Base-by-base conservation (phyloP, 2,113 vertebrate species). In the Anser brachyrhynchus region DNA sequence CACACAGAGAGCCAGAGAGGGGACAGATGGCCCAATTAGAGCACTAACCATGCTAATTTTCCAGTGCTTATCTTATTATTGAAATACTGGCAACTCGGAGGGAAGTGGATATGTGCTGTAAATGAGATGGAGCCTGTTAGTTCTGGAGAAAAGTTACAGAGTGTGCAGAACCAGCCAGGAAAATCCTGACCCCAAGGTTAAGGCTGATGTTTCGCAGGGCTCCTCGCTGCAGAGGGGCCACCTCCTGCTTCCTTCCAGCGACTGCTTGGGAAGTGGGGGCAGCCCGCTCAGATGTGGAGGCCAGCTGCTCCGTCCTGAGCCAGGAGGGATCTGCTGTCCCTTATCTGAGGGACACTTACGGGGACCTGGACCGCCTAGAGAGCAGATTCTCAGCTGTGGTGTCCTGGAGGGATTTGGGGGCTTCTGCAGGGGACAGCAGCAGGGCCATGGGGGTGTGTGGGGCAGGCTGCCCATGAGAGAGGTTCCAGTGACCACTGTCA, bases 281-380 rank as follows among this genome's bases (percentile, higher is more conserved):
- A 89, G 21, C 33, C 54, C 55, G 19, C 29, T 14, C 16, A 10
- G 22, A 16, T 80, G 37, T 49, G 54, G 51, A 44, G 44, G 21
- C 20, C 21, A 66, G 31, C 0, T 0, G 39, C 55, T 79, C 23
- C 52, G 21, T 41, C 23, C 31, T 39, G 72, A 88, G 20, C 13
- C 31, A 71, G 37, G 6, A 58, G 28, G 13, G 64, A 29, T 51
- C 17, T 67, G 16, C 1, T 12, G 54, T 23, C 22, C 20, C 8
- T 85, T 59, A 10, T 79, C 70, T 72, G 35, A 65, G 69, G 7
- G 22, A 51, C 15, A 14, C 33, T 64, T 79, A 13, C 4, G 19
- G 52, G 10, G 46, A 84, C 18, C 22, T 52, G n/a, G 70, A 73
- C 26, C 41, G 20, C 26, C 6, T 11, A 72, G 58, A 21, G 20